Conservation (phyloP, 1,140 invertebrate genomes). For the Anastatus disparis region DNA sequence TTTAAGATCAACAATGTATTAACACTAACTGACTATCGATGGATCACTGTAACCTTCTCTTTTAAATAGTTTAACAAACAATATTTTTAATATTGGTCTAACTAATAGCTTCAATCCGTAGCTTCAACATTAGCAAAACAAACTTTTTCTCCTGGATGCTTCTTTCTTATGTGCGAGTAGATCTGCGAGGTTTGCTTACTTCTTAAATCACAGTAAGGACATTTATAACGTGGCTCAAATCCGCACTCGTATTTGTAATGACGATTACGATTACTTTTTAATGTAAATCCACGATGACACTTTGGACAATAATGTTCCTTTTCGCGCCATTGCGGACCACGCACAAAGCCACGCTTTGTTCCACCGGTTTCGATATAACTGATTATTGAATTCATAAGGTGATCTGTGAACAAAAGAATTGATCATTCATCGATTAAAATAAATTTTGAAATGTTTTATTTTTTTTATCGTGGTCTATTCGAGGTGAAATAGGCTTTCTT, state of each 20-base stretch:
- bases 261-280: constrained; percentile 37
- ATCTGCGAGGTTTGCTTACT: constrained; percentile 79
- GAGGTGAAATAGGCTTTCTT: background rate
- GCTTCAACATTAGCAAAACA: constrained; percentile 48
- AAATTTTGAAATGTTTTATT: no score
- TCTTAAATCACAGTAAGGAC: constrained; percentile 62
- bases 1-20: no score
- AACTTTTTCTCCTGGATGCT: constrained; percentile 53
- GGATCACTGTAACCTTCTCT: no score
- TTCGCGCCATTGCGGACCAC: constrained; percentile 30
- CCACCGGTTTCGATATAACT: background rate
- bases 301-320: constrained; percentile 50
- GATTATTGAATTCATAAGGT: background rate
- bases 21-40: no score
- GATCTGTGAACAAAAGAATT: constrained; percentile 23
- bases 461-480: background rate
- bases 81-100: no score
- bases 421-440: background rate
- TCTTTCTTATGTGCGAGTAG: constrained; percentile 74
- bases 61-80: no score
- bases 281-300: constrained; percentile 64
- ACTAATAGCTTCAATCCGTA: background rate
- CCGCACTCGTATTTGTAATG: constrained; percentile 73
- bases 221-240: constrained; percentile 67
- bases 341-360: background rate